Evolutionary conservation across 2,113 vertebrate genomes (phyloP), one percentile per base, ranked within the genome.

Genomic region (Psilopogon haemacephalus): DNA sequence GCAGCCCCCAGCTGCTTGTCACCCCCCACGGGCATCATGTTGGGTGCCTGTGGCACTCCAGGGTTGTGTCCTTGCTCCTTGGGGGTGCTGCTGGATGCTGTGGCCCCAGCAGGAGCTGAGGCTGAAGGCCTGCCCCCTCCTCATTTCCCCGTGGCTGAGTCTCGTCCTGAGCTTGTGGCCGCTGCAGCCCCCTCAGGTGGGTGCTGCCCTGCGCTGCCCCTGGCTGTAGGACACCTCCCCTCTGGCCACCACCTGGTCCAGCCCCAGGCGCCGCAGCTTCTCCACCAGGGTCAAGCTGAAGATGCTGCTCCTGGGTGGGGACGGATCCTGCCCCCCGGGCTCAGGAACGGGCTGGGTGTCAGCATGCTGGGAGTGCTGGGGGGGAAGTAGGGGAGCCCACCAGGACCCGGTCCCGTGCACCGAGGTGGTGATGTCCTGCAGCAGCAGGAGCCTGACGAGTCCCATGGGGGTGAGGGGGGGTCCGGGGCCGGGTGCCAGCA

Each of bases 201-300:
- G 81, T 0, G 15, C 40, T 18, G 28, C 73, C 32, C 63, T 6
- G 35, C 2, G 9, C 44, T 42, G 64, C 14, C 86, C 71, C 56
- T 4, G 28, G 48, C 33, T 18, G 5, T 27, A 83, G 74, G 94
- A 92, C 15, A 4, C 89, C 58, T 95, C 90, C 44, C 98, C 98
- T 81, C 97, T 93, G 50, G 98, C 98, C 83, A 97, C 98, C 94
- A 98, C 97, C 68, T 93, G 96, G 96, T 98, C 96, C 95, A 98
- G 88, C n/a, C 98, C 98, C 79, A 98, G 96, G 35, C 88, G 93
- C 85, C 78, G 95, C 80, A 99, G 96, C 93, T 99, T 98, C 76
- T 97, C 97, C 67, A 98, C 97, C 79, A 98, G 91, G 95, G 98
- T 98, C 93, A 98, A 83, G 90, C 98, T 97, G 88, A 98, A 98